Percentiles rank a stretch among this genome's conserved stretches.
These are phyloP conservation scores for Acromyrmex heyeri DNA, from an alignment of 1,140 invertebrate species.

Conservation along the genomic window DNA sequence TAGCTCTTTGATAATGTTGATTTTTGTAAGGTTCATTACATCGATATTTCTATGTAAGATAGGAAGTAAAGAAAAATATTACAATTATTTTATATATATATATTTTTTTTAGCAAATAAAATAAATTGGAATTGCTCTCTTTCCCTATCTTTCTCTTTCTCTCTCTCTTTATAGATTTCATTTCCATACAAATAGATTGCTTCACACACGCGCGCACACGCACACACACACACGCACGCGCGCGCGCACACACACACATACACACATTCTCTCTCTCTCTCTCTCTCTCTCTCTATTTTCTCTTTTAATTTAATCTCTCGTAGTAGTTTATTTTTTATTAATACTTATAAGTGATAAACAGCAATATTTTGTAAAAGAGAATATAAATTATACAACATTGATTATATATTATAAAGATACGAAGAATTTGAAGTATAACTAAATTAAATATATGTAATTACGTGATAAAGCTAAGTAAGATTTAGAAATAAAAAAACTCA, in stretches of 20 bases:
- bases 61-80: slow-evolving; percentile 52
- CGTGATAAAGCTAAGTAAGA: slow-evolving; percentile 40
- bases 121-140: slow-evolving; percentile 45
- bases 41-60: slow-evolving; percentile 64
- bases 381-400: slow-evolving; percentile 13
- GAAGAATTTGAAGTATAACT: slow-evolving; percentile 4
- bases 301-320: slow-evolving; percentile 33
- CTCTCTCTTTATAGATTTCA: neutral
- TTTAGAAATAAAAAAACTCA: neutral
- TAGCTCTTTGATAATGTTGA: slow-evolving; percentile 66
- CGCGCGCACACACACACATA: neutral
- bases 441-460: slow-evolving; percentile 42
- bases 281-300: neutral
- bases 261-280: neutral
- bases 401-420: slow-evolving; percentile 44
- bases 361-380: slow-evolving; percentile 32
- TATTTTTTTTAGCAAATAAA: slow-evolving; percentile 62
- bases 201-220: neutral
- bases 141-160: neutral
- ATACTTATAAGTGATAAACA: neutral
- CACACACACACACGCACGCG: neutral
- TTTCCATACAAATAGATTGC: neutral
- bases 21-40: slow-evolving; percentile 64
- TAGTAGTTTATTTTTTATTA: slow-evolving; percentile 2
- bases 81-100: slow-evolving; percentile 62